Evolutionary conservation across 2,888 invertebrate genomes (phyloP).

Genomic region (Acanthopleura granulata): DNA sequence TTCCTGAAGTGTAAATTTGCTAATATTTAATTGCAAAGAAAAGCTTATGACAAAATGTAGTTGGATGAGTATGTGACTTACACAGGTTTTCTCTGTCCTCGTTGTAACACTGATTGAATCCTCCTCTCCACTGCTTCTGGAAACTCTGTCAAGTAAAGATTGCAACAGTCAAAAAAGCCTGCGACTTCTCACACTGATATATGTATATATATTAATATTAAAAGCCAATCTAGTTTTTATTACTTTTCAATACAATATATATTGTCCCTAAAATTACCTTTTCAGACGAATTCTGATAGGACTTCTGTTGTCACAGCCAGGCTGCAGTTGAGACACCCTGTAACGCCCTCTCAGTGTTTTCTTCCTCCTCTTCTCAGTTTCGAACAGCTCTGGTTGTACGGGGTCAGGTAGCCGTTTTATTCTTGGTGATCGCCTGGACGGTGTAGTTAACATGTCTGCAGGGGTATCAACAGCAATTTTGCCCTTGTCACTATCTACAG

Average conservation of each 20-base stretch:
- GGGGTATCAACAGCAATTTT: neutral
- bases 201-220: no score
- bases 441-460: neutral
- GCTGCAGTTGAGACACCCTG: neutral
- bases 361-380: neutral
- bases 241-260: neutral
- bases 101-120: neutral
- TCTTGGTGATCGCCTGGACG: neutral
- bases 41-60: no score
- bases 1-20: no score
- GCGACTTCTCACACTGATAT: no score
- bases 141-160: neutral
- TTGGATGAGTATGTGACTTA: no score
- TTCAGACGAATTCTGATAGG: conserved; percentile 2
- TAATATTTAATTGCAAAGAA: no score
- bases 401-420: neutral
- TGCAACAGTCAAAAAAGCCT: neutral
- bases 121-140: conserved; percentile 10
- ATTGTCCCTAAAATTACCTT: neutral
- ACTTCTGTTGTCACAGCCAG: conserved; percentile 13
- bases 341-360: neutral
- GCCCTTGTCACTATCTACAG: neutral
- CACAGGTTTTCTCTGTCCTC: no score
- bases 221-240: no score
- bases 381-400: neutral